These are phyloP conservation scores for Protodeltote pygarga DNA, from an alignment of 2,888 invertebrate species.

Conservation along the genomic window DNA sequence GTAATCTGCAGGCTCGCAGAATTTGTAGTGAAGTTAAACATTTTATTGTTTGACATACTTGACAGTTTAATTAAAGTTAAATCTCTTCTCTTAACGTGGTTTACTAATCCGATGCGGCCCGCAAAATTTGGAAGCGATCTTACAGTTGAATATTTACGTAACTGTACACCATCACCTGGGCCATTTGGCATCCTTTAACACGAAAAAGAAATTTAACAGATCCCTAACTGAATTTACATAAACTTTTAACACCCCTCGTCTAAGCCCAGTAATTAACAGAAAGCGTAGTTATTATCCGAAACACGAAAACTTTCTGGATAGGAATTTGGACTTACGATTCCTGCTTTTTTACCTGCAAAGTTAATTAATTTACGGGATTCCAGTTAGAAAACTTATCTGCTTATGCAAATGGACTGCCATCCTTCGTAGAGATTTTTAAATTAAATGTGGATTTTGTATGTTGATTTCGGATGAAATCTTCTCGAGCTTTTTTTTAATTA, in stretches of 20 bases:
- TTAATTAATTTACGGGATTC: constrained; percentile 78
- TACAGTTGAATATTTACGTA: constrained; percentile 39
- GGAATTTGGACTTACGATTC: constrained; percentile 68
- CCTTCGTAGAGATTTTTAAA: constrained; percentile 46
- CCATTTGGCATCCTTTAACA: constrained; percentile 35
- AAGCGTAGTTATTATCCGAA: constrained; percentile 71
- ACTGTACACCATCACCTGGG: constrained; percentile 34
- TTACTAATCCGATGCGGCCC: constrained; percentile 25
- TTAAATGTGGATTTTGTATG: constrained; percentile 33
- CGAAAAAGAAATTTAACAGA: constrained; percentile 42
- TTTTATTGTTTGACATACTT: constrained; percentile 47
- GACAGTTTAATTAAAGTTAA: constrained; percentile 54
- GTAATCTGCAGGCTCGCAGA: constrained; percentile 61
- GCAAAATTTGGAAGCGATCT: constrained; percentile 21
- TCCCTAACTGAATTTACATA: constrained; percentile 60
- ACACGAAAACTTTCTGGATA: constrained; percentile 70
- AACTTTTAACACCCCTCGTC: constrained; percentile 61
- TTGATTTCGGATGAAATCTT: constrained; percentile 25
- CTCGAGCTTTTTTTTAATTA: constrained; percentile 24
- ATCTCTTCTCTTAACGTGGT: constrained; percentile 44
- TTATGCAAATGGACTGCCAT: constrained; percentile 73
- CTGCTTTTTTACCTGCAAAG: constrained; percentile 74
- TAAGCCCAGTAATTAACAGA: constrained; percentile 73
- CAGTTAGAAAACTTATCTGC: constrained; percentile 70
- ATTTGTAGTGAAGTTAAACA: constrained; percentile 45